Evolutionary conservation across 1,140 invertebrate species (phyloP).

Genomic region (Lerema accius): DNA sequence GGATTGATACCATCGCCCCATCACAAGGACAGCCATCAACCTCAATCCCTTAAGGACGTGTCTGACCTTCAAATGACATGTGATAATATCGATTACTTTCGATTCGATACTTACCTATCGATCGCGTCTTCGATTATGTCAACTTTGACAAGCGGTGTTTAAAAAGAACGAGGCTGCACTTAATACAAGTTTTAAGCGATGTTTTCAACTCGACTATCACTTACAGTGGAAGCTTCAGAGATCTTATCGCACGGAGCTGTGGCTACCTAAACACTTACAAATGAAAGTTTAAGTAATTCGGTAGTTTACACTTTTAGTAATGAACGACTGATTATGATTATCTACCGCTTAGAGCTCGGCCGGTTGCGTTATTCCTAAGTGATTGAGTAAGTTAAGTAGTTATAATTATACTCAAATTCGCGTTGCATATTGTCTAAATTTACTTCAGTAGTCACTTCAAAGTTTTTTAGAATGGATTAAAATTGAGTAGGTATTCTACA

Average conservation of each 20-base stretch:
- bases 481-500: no score
- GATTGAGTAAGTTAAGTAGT: no score
- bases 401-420: no score
- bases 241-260: constrained; percentile 18
- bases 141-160: constrained; percentile 59
- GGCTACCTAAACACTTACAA: constrained; percentile 21
- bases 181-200: constrained; percentile 34
- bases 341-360: no score
- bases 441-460: no score
- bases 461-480: no score
- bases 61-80: constrained; percentile 61
- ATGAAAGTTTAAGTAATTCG: constrained; percentile 23
- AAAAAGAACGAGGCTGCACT: constrained; percentile 54
- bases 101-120: constrained; percentile 51
- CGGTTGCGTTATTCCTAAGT: no score
- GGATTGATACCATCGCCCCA: constrained; percentile 53
- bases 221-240: constrained; percentile 21
- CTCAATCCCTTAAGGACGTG: constrained; percentile 70
- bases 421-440: no score
- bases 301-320: constrained; percentile 21
- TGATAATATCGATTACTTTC: constrained; percentile 68
- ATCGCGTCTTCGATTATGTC: constrained; percentile 62
- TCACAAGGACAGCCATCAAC: constrained; percentile 66
- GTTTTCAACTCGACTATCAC: constrained; percentile 31
- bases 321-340: not conserved